Conservation (phyloP, 2,888 invertebrate genomes). For the Mallateleia sp. region DNA sequence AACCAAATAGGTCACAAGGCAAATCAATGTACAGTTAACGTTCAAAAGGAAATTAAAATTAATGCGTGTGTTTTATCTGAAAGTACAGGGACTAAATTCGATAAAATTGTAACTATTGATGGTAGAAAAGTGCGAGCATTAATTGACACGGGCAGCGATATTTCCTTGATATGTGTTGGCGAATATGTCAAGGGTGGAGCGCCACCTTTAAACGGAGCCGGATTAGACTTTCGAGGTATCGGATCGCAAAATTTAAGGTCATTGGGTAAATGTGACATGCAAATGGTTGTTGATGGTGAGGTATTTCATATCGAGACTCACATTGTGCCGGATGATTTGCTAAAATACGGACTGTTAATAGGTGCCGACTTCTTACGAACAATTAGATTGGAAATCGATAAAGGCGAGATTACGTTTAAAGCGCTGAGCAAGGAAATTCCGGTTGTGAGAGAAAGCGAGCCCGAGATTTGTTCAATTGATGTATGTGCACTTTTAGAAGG, state of each 20-base stretch:
- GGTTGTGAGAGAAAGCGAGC: not conserved
- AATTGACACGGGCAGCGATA: conserved; percentile 35
- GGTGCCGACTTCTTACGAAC: conserved; percentile 31
- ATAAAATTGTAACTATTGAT: not conserved
- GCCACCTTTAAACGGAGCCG: not conserved
- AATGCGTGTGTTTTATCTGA: not conserved
- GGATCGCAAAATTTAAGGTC: not conserved
- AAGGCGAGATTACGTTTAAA: not conserved
- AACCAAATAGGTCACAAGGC: conserved; percentile 3
- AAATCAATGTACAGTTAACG: not conserved
- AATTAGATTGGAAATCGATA: not conserved
- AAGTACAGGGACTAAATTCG: not conserved
- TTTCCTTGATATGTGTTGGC: conserved; percentile 19
- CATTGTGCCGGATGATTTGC: conserved; percentile 30
- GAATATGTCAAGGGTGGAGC: conserved; percentile 14
- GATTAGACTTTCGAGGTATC: conserved; percentile 20
- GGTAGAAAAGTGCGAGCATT: not conserved
- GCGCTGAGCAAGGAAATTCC: not conserved
- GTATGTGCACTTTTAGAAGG: conserved; percentile 4
- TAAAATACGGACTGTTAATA: conserved; percentile 6
- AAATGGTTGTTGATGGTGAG: not conserved
- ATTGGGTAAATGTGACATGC: conserved; percentile 16
- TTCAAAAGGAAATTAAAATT: not conserved
- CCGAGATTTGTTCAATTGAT: conserved; percentile 34
- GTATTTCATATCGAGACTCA: not conserved